Base-by-base conservation (phyloP, 2,888 invertebrate genomes). In the Leptothorax acervorum region DNA sequence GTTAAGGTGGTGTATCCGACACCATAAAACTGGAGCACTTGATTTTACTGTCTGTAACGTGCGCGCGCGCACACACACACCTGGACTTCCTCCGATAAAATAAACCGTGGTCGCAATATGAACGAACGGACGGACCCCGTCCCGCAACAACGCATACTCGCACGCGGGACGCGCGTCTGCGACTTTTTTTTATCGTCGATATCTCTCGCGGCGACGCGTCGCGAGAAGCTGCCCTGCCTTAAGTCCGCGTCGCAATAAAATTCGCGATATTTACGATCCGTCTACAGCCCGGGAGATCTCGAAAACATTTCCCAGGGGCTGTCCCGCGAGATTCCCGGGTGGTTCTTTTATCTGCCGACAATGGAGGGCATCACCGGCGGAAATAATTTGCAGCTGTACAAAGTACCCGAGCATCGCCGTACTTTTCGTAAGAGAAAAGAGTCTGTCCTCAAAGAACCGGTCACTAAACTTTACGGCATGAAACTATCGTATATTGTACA, bases 21-120 rank as follows among this genome's bases (percentile, higher is more conserved):
- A 85, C 88, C 86, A 90, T 90, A 89, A 90, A 91, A 91, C 83
- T 90, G 91, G 91, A 91, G 89, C 91, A 87, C 91, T 89, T 88
- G 91, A 91, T 91, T 91, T 90, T 90, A 90, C 86, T 89, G 91
- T 85, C 88, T 87, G 90, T 87, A 86, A 76, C 86, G 84, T 87
- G 6, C 6, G 35, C 4, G 83, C 53, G 85, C 68, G 60, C 75
- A 45, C 86, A 79, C 53, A n/a, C 57, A 73, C 42, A 15, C 45
- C 35, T 42, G 68, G 70, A 63, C 57, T 65, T 66, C 60, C 31
- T 39, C 42, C 70, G 60, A 73, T 81, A 81, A 81, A 71, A 71
- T 48, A 39, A 60, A 39, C 60, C 28, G 39, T 39, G 9, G 35
- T 23, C 60, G 60, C 60, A 31, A 60, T 45, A 45, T n/a, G 66